Conservation (phyloP, 1,140 invertebrate species). For the Hycleus phaleratus region DNA sequence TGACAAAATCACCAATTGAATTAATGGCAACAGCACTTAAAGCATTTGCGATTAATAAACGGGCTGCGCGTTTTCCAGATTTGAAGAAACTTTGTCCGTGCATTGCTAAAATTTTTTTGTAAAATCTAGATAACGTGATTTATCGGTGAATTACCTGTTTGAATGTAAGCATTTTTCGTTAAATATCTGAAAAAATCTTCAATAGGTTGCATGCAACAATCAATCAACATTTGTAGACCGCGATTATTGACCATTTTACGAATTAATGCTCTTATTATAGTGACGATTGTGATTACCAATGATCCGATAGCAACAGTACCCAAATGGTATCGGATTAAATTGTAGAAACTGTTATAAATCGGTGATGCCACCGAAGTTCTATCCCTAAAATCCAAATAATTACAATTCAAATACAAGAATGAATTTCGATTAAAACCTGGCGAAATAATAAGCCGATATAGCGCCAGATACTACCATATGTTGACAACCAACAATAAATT, state of each 20-base stretch:
- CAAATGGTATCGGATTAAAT: constrained; percentile 61
- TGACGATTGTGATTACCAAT: constrained; percentile 62
- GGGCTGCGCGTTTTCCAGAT: constrained; percentile 56
- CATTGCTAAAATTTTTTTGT: constrained; percentile 49
- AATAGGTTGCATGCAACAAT: constrained; percentile 63
- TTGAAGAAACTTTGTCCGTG: constrained; percentile 63
- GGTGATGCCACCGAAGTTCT: constrained; percentile 54
- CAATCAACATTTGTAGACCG: constrained; percentile 22
- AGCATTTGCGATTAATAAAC: constrained; percentile 53
- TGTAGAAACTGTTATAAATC: constrained; percentile 48
- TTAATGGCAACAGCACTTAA: constrained; percentile 67
- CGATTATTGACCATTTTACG: constrained; percentile 16
- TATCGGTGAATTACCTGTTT: constrained; percentile 50
- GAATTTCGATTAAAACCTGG: constrained; percentile 45
- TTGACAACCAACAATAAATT: constrained; percentile 70
- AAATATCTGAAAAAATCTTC: constrained; percentile 66
- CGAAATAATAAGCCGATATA: constrained; percentile 70
- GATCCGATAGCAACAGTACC: constrained; percentile 72
- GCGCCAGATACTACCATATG: constrained; percentile 70
- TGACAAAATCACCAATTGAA: constrained; percentile 71
- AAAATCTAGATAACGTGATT: not conserved
- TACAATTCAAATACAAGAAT: not conserved
- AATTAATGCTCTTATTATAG: constrained; percentile 54
- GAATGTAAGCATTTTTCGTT: constrained; percentile 71
- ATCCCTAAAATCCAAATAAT: constrained; percentile 45